Conservation (phyloP, 1,140 invertebrate genomes). For the Drosophila eugracilis region DNA sequence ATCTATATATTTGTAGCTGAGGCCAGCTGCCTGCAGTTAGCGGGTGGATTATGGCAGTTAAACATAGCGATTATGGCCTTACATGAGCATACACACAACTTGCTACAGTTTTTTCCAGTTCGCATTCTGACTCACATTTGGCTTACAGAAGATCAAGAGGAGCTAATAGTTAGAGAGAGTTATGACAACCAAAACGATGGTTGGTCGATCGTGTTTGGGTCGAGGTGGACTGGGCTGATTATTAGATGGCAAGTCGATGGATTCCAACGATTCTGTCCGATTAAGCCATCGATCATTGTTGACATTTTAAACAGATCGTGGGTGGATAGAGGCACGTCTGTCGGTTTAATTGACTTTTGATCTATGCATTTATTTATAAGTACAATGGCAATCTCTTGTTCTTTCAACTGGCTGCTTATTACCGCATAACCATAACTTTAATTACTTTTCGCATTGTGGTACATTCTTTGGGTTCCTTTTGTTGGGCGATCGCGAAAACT, state of each 20-base stretch:
- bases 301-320: conserved; percentile 41
- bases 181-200: conserved; percentile 24
- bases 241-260: conserved; percentile 30
- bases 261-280: conserved; percentile 32
- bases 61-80: conserved; percentile 56
- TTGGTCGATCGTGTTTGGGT: conserved; percentile 33
- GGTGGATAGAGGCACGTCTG: conserved; percentile 29
- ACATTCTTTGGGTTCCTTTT: conserved; percentile 12
- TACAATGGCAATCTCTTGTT: conserved; percentile 12
- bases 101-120: conserved; percentile 74
- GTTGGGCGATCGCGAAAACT: conserved; percentile 18
- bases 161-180: conserved; percentile 2
- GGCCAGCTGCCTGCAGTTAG: conserved; percentile 62
- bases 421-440: conserved; percentile 26
- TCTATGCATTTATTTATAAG: not conserved
- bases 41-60: conserved; percentile 65
- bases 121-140: conserved; percentile 42
- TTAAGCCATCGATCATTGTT: conserved; percentile 53
- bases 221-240: conserved; percentile 52
- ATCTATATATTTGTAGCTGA: conserved; percentile 27
- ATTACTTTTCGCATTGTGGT: conserved; percentile 20
- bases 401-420: conserved; percentile 28
- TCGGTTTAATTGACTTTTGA: conserved; percentile 27
- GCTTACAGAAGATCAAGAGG: conserved; percentile 32
- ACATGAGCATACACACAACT: conserved; percentile 46